Conservation (phyloP, 1,140 invertebrate species). For the Wasmannia auropunctata region DNA sequence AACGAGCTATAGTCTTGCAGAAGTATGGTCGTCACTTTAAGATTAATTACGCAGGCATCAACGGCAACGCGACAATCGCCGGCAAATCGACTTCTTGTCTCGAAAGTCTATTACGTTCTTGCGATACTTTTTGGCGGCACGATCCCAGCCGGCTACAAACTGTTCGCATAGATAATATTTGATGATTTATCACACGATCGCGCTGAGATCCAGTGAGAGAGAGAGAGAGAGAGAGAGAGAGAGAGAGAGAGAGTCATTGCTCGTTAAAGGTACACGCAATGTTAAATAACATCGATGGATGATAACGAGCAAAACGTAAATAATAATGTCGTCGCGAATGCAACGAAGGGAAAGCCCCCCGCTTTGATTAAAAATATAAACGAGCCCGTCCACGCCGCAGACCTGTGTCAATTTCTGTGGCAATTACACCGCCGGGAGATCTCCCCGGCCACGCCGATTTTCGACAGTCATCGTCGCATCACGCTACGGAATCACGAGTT, state of each 20-base stretch:
- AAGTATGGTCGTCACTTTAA: slow-evolving; percentile 4
- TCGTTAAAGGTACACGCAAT: slow-evolving; percentile 54
- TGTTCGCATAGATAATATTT: slow-evolving; percentile 55
- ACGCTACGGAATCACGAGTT: slow-evolving; percentile 59
- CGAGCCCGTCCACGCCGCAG: slow-evolving; percentile 20
- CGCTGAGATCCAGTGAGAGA: background rate
- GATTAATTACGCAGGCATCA: slow-evolving; percentile 47
- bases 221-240: background rate
- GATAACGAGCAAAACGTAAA: slow-evolving; percentile 55
- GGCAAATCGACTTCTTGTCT: slow-evolving; percentile 51
- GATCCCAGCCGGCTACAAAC: slow-evolving; percentile 7
- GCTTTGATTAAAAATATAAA: slow-evolving; percentile 53
- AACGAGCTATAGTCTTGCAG: slow-evolving; percentile 10
- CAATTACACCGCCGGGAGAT: slow-evolving; percentile 41
- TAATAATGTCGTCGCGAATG: slow-evolving; percentile 53
- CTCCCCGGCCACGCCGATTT: slow-evolving; percentile 32
- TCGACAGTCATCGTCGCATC: slow-evolving; percentile 68
- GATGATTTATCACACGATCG: slow-evolving; percentile 37
- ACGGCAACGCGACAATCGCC: slow-evolving; percentile 21
- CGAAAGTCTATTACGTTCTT: slow-evolving; percentile 57
- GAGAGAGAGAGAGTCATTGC: slow-evolving; percentile 22
- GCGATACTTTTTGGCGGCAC: slow-evolving; percentile 45
- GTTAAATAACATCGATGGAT: slow-evolving; percentile 48
- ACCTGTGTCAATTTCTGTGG: slow-evolving; percentile 34
- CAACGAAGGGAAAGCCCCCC: background rate